Evolutionary conservation across 2,797 vertebrate genomes (phyloP).

Genomic region (Alcedo atthis): DNA sequence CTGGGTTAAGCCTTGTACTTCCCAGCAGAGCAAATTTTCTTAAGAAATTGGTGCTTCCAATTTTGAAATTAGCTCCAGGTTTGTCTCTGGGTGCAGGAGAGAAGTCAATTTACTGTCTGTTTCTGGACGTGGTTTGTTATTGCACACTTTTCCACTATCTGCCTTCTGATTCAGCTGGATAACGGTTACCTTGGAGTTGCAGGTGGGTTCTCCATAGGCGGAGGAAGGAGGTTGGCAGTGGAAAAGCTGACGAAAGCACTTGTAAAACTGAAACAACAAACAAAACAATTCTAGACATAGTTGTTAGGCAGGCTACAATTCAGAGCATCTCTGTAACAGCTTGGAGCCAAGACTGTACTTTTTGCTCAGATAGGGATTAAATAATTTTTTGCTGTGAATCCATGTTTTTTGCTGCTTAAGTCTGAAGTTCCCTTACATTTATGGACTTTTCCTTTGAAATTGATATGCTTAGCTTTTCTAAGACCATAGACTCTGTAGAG

Average conservation of each 20-base stretch:
- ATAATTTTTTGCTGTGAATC: neutral
- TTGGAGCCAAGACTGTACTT: neutral
- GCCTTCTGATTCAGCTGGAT: slow-evolving; percentile 79
- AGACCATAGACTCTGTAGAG: neutral
- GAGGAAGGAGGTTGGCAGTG: slow-evolving; percentile 70
- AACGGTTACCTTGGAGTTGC: slow-evolving; percentile 78
- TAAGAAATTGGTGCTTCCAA: neutral
- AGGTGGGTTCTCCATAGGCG: slow-evolving; percentile 64
- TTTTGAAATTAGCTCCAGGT: neutral
- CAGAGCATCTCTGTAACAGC: neutral
- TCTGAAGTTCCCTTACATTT: neutral
- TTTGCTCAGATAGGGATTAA: neutral
- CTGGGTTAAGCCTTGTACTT: neutral
- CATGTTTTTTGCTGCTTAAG: neutral
- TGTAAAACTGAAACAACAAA: slow-evolving; percentile 83
- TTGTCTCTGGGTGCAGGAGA: neutral
- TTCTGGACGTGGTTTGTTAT: slow-evolving; percentile 49
- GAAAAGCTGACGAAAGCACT: slow-evolving; percentile 85
- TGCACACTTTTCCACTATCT: slow-evolving; percentile 67
- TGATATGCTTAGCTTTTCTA: neutral
- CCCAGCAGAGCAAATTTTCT: neutral
- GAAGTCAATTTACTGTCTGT: slow-evolving; percentile 21
- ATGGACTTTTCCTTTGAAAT: neutral
- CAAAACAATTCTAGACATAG: neutral
- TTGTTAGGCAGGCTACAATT: neutral